Evolutionary conservation across 1,140 invertebrate genomes (phyloP).

Genomic region (Drosophila nigromelanica): DNA sequence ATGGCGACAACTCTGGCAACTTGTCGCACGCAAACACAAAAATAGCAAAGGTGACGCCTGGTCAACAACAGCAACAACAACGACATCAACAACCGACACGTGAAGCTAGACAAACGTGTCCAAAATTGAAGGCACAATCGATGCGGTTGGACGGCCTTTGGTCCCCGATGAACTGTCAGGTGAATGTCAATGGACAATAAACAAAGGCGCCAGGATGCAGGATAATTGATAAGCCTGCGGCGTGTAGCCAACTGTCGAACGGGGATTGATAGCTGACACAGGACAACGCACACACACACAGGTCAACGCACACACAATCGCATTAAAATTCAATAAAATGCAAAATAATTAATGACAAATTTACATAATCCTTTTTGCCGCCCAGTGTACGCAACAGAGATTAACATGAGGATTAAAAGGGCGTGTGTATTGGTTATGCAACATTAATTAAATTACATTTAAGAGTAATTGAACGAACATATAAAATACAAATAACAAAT

Average conservation of each 20-base stretch:
- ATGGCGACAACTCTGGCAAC: constrained; percentile 11
- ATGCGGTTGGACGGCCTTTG: constrained; percentile 1
- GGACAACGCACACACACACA: constrained; percentile 6
- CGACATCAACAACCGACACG: background rate
- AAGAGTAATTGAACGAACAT: constrained; percentile 35
- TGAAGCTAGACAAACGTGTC: no score
- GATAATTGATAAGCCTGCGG: constrained; percentile 55
- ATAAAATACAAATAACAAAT: constrained; percentile 3
- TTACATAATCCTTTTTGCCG: constrained; percentile 28
- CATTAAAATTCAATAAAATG: constrained; percentile 39
- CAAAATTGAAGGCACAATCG: constrained; percentile 6
- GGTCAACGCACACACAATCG: constrained; percentile 12
- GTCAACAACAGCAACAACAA: constrained; percentile 10
- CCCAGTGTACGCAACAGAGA: constrained; percentile 12
- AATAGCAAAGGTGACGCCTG: constrained; percentile 45
- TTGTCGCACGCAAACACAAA: constrained; percentile 22
- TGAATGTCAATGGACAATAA: constrained; percentile 12
- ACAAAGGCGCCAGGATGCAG: constrained; percentile 12
- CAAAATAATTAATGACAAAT: constrained; percentile 35
- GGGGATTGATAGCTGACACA: constrained; percentile 17
- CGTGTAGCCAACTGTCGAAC: constrained; percentile 11
- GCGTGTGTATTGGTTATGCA: background rate
- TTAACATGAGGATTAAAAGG: constrained; percentile 12
- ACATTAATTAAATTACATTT: constrained; percentile 59
- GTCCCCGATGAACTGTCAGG: constrained; percentile 11